Evolutionary conservation across 2,888 invertebrate genomes (phyloP), one percentile per base, ranked within the genome.

Genomic region (Busseola fusca): DNA sequence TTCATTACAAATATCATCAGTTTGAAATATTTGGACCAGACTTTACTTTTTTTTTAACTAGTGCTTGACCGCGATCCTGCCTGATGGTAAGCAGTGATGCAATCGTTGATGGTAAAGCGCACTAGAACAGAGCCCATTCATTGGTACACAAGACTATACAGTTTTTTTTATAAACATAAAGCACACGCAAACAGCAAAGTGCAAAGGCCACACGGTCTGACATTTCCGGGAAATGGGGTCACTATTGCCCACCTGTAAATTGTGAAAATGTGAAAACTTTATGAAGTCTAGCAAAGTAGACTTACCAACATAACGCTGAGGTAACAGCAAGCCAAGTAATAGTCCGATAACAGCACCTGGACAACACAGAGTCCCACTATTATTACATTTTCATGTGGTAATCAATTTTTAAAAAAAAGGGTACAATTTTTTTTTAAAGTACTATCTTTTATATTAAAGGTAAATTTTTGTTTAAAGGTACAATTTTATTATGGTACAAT

Each of bases 261-360:
- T 45, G 27, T 18, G 48, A 48, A 37, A 63, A 42, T 64, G 34
- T 52, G 6, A 52, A 25, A 18, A 25, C 7, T 18, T 27, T 37
- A 37, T 37, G 59, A 58, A 18, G 6, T 42, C 7, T 18, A 27
- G 54, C 16, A 40, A 34, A n/a, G 18, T 25, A 21, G 4, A 89
- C 95, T 93, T 87, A 95, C 95, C 93, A 27, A 94, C 95, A 86
- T 94, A 94, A 37, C 91, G 89, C 34, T 90, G 91, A 12, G 91
- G 91, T 52, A 95, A 76, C 21, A 94, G 82, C 4, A 95, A 85
- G 0, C 91, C 93, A 45, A 94, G 87, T 9, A 94, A 72, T 0
- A 94, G 84, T 3, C 95, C 95, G 21, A 93, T 74, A 56, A 94
- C 86, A 21, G 87, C 91, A 52, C 91, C 95, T 95, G 91, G 1